phyloP scores from a whole-genome alignment of 2,797 vertebrate species.

The Cyprinella venusta region DNA sequence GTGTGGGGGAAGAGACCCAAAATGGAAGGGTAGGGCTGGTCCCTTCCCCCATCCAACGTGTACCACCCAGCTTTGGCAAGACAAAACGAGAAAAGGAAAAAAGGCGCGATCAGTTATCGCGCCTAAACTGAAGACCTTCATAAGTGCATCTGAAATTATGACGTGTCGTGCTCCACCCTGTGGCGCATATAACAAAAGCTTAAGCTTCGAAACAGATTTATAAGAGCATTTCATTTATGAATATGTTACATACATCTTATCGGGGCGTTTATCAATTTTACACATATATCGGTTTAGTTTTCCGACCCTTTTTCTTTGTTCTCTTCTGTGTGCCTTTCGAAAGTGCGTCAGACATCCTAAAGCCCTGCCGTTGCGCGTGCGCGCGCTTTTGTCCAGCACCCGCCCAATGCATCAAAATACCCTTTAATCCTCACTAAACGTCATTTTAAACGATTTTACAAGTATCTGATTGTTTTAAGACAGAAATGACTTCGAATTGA shows the following conservation, averaged over 20 bases:
- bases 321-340: not conserved
- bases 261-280: not conserved
- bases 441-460: not conserved
- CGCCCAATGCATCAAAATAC: not conserved
- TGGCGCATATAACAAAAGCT: slow-evolving; percentile 3
- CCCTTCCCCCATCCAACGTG: slow-evolving; percentile 47
- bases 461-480: not conserved
- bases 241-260: not conserved
- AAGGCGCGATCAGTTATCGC: not conserved
- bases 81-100: not conserved
- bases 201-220: not conserved
- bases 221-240: not conserved
- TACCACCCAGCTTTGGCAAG: slow-evolving; percentile 32
- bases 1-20: slow-evolving; percentile 1
- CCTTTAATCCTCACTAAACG: not conserved
- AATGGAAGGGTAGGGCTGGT: slow-evolving; percentile 1
- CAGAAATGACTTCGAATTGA: too few relatives aligned
- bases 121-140: not conserved
- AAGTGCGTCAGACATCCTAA: slow-evolving; percentile 24
- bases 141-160: not conserved
- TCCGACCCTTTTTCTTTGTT: not conserved
- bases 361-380: not conserved
- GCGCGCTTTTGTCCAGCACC: not conserved
- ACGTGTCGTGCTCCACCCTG: slow-evolving; percentile 2
- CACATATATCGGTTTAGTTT: not conserved